These are phyloP conservation scores for Tromatobia lineatoria DNA, from an alignment of 2,888 invertebrate species.

Conservation along the genomic window DNA sequence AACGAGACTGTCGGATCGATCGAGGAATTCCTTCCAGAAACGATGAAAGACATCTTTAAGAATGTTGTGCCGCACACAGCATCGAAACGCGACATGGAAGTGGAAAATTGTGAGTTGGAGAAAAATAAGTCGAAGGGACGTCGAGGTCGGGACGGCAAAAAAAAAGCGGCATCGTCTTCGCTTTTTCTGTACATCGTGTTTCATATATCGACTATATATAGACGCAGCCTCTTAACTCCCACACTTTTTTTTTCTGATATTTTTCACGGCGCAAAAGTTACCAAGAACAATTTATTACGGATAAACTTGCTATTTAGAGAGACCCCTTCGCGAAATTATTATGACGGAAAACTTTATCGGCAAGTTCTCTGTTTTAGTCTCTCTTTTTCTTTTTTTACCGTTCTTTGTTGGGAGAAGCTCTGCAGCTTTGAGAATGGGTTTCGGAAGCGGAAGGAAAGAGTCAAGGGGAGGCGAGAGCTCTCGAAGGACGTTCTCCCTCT, in stretches of 20 bases:
- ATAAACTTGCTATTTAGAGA: constrained; percentile 73
- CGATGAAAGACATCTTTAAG: constrained; percentile 53
- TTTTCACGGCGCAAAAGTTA: constrained; percentile 65
- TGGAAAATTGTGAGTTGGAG: constrained; percentile 25
- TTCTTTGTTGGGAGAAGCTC: constrained; percentile 4
- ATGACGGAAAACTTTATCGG: constrained; percentile 70
- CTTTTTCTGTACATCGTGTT: constrained; percentile 13
- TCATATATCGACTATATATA: constrained; percentile 27
- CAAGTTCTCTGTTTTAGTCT: not conserved
- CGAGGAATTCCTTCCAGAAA: constrained; percentile 52
- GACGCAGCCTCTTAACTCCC: constrained; percentile 14
- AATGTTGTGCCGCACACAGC: constrained; percentile 50
- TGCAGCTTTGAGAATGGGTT: constrained; percentile 57
- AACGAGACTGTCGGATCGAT: constrained; percentile 58
- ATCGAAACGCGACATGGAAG: constrained; percentile 17
- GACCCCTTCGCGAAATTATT: constrained; percentile 64
- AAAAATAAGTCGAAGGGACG: constrained; percentile 22
- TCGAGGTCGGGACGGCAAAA: not conserved
- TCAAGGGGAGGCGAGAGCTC: constrained; percentile 16
- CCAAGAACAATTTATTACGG: constrained; percentile 73
- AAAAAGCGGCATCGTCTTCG: not conserved
- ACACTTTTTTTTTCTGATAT: constrained; percentile 36
- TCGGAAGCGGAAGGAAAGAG: constrained; percentile 59
- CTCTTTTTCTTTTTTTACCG: not conserved
- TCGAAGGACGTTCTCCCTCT: constrained; percentile 33